phyloP scores from a whole-genome alignment of 2,797 vertebrate genomes.

The Fringilla coelebs region DNA sequence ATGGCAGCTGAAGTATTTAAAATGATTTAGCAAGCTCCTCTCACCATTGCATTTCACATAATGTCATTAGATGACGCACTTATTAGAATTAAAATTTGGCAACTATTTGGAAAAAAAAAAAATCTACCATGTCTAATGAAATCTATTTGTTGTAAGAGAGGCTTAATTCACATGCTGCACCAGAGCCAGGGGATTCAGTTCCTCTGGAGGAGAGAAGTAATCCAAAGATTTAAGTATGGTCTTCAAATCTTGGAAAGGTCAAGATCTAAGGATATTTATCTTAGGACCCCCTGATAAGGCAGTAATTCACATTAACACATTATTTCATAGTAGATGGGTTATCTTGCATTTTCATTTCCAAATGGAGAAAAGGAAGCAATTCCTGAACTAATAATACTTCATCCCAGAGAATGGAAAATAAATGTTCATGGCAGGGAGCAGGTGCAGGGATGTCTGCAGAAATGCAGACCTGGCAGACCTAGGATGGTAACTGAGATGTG shows the following conservation, averaged over 20 bases:
- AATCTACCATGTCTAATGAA: background rate
- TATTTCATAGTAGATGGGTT: background rate
- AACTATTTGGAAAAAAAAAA: background rate
- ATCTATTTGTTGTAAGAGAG: background rate
- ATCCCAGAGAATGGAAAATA: background rate
- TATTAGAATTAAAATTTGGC: background rate
- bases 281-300: background rate
- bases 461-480: background rate
- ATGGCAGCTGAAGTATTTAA: background rate
- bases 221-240: background rate
- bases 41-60: background rate
- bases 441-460: background rate
- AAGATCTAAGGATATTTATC: background rate
- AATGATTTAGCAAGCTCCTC: constrained; percentile 5
- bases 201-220: background rate
- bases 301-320: background rate
- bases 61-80: background rate
- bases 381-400: background rate
- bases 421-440: background rate
- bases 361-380: background rate
- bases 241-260: background rate
- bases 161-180: background rate
- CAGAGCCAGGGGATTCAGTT: background rate
- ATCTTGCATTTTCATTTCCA: background rate
- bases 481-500: background rate